Conservation (phyloP, 2,888 invertebrate species). For the Muscina levida region DNA sequence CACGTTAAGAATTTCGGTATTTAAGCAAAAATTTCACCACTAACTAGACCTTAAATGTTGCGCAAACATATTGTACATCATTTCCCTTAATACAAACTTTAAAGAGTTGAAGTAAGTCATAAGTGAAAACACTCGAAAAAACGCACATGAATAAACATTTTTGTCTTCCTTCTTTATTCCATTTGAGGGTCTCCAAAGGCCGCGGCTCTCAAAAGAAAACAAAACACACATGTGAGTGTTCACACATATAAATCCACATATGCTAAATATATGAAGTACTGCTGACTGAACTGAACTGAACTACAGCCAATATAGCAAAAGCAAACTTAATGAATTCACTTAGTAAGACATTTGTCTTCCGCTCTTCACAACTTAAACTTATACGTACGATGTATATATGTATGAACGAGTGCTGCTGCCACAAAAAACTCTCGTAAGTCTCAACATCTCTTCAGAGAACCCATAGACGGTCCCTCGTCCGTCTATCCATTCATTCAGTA, state of each 20-base stretch:
- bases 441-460: background rate
- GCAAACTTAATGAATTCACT: constrained; percentile 68
- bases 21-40: background rate
- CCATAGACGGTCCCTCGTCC: constrained; percentile 28
- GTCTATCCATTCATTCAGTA: background rate
- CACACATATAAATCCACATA: constrained; percentile 66
- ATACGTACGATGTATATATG: constrained; percentile 15
- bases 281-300: constrained; percentile 7
- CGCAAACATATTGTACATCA: constrained; percentile 2
- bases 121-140: constrained; percentile 59
- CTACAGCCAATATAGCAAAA: constrained; percentile 53
- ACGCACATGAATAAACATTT: constrained; percentile 56
- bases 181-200: constrained; percentile 46
- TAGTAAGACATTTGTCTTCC: constrained; percentile 68
- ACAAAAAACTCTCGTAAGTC: constrained; percentile 24
- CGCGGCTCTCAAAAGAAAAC: constrained; percentile 52
- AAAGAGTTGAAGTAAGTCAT: constrained; percentile 49
- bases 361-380: constrained; percentile 54
- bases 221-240: constrained; percentile 24
- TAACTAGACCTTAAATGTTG: background rate
- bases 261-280: constrained; percentile 2
- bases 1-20: no score
- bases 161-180: constrained; percentile 20
- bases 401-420: background rate
- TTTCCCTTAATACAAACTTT: constrained; percentile 12